Evolutionary conservation across 1,140 invertebrate species (phyloP), one percentile per base, ranked within the genome.

Genomic region (Philopotamus ludificatus): DNA sequence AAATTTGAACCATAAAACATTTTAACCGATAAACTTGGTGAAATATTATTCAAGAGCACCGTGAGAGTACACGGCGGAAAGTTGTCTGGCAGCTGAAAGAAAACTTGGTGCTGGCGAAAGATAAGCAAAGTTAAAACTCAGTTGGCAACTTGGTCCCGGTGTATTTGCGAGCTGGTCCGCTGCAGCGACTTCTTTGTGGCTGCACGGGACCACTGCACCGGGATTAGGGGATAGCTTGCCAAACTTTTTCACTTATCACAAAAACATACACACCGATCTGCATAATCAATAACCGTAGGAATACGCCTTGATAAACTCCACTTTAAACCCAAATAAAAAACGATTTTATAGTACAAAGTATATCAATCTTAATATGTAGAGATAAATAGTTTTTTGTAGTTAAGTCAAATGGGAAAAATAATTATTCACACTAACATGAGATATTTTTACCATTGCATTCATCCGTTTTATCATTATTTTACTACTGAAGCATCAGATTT

Each of bases 111-210:
- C 51, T 54, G n/a, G 47, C 55, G 50, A 66, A 59, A 66, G 65
- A 66, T 66, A 62, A 66, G 49, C 47, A 64, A 66, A 66, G 57
- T 66, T 66, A 59, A 59, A 66, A 66, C 54, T 66, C 50, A 45
- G 20, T 60, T 12, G 41, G 28, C 18, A 50, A 60, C 34, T 65
- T 60, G 45, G 54, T 57, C 63, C 23, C 23, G 10, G 21, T 20
- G 57, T 65, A 58, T 57, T 65, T 25, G 41, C 63, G 45, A 47
- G 41, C 63, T 44, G 18, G 41, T 65, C 63, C 50, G 2, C 44
- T 47, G 44, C 44, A 47, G 18, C 10, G 44, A 20, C 18, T 47
- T 16, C 44, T 47, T 47, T 47, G 8, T 7, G 8, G 44, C 44
- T 47, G 8, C 44, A 15, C 44, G 44, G 18, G 44, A 4, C 44